Base-by-base conservation (phyloP, 2,113 vertebrate species). In the Notothenia coriiceps region DNA sequence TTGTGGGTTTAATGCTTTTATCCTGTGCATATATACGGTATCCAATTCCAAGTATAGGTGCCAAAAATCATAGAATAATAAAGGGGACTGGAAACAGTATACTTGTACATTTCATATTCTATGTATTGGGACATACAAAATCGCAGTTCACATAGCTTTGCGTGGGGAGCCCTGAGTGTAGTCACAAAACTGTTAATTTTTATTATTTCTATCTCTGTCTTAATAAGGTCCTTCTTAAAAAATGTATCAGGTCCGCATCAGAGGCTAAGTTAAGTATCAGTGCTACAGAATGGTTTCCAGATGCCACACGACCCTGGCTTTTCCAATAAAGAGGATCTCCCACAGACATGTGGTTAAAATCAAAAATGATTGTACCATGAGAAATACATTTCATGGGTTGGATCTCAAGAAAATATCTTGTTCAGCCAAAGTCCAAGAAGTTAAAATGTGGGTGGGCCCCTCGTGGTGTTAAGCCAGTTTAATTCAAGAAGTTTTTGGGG, bases 331-430 rank as follows among this genome's bases (percentile, higher is more conserved):
- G 14, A 5, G 17, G 75, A 64, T 65, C 18, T 51, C 47, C 29
- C 11, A 60, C 5, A 56, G 61, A 40, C 6, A 7, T 84, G 76
- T 7, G 66, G 81, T 66, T 54, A 71, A 76, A 76, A 43, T 25
- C 12, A 60, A 61, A 79, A 55, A 75, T 60, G 5, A 61, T 56
- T 46, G 6, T 55, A 77, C 29, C 2, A 0, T 70, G 49, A 25
- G 3, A 76, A 78, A 77, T 14, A 25, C 25, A 70, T 81, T 87
- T 80, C 12, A 51, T 33, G 60, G 46, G 15, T 29, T 75, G 50
- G 49, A 40, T 18, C 56, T 20, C 10, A 11, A 43, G 12, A 59
- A 25, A 0, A 46, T 65, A 70, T 65, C 18, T 4, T 8, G 1
- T 71, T 66, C 20, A 70, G 62, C 54, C 9, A 65, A 88, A 60